Evolutionary conservation across 2,888 invertebrate genomes (phyloP).

Genomic region (Aphidius colemani): DNA sequence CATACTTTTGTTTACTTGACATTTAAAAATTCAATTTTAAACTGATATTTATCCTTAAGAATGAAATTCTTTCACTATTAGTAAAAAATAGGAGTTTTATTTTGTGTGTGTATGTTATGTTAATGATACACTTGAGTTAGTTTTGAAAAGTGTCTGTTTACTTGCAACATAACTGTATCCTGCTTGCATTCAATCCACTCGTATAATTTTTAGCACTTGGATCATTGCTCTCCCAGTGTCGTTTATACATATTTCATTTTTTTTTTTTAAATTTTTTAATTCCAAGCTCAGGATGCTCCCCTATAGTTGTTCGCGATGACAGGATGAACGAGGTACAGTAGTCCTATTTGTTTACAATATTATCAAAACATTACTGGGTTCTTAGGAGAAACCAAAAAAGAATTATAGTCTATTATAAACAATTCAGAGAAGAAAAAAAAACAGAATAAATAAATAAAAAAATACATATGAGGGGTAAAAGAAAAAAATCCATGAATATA

Average conservation of each 20-base stretch:
- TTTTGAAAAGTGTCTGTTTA: constrained; percentile 19
- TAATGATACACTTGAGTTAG: constrained; percentile 3
- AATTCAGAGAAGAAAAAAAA: neutral
- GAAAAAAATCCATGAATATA: neutral
- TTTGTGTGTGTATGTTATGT: neutral
- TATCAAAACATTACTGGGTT: constrained; percentile 20
- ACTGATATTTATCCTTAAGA: neutral
- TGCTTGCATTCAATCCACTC: constrained; percentile 13
- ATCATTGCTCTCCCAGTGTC: constrained; percentile 12
- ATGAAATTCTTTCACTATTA: neutral
- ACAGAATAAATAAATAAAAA: neutral
- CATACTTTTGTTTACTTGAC: neutral
- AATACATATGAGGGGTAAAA: constrained; percentile 3
- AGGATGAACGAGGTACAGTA: constrained; percentile 24
- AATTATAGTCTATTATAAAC: neutral
- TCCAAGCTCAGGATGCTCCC: constrained; percentile 9
- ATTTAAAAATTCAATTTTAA: no score
- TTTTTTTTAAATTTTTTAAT: constrained; percentile 21
- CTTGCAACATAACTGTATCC: constrained; percentile 19
- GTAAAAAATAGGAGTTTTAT: neutral
- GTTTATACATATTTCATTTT: constrained; percentile 27
- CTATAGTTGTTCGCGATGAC: constrained; percentile 23
- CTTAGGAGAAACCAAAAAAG: neutral
- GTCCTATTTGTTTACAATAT: constrained; percentile 24
- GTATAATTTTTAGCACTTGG: constrained; percentile 19